Conservation (phyloP, 2,888 invertebrate species). For the Trachelus iudaicus region DNA sequence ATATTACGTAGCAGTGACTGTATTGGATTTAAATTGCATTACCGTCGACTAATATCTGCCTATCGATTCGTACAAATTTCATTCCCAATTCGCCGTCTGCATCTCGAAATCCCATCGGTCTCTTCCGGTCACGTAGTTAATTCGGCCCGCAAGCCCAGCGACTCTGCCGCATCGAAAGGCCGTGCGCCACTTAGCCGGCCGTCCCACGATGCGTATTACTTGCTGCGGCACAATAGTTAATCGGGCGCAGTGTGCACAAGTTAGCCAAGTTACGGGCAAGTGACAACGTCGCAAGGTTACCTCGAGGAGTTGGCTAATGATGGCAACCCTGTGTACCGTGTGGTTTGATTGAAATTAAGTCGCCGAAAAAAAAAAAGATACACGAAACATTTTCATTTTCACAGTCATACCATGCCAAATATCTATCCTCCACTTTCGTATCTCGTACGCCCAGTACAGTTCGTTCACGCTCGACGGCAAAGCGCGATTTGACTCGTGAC, state of each 20-base stretch:
- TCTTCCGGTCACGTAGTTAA: slow-evolving; percentile 16
- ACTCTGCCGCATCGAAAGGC: neutral
- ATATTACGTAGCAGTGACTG: neutral
- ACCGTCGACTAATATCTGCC: neutral
- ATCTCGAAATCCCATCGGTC: slow-evolving; percentile 16
- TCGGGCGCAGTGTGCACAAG: neutral
- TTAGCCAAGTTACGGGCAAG: neutral
- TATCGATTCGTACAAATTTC: neutral
- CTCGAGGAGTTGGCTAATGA: neutral
- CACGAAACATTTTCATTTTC: too few relatives aligned
- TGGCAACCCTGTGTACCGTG: neutral
- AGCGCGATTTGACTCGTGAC: neutral
- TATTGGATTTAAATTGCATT: neutral
- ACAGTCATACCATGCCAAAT: too few relatives aligned
- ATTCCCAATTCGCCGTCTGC: neutral
- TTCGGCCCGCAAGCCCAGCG: neutral
- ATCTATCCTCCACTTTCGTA: too few relatives aligned
- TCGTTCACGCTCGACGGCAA: neutral
- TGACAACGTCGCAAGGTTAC: neutral
- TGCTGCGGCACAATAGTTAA: neutral
- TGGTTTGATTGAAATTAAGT: too few relatives aligned
- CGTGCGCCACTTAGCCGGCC: too few relatives aligned
- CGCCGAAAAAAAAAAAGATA: too few relatives aligned
- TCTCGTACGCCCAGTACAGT: too few relatives aligned
- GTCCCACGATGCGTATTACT: too few relatives aligned